A percentile compares a stretch with the other conserved stretches of the same genome.
These are phyloP conservation scores for Alexandromys fortis DNA, from an alignment of 2,113 vertebrate species.

Conservation along the genomic window DNA sequence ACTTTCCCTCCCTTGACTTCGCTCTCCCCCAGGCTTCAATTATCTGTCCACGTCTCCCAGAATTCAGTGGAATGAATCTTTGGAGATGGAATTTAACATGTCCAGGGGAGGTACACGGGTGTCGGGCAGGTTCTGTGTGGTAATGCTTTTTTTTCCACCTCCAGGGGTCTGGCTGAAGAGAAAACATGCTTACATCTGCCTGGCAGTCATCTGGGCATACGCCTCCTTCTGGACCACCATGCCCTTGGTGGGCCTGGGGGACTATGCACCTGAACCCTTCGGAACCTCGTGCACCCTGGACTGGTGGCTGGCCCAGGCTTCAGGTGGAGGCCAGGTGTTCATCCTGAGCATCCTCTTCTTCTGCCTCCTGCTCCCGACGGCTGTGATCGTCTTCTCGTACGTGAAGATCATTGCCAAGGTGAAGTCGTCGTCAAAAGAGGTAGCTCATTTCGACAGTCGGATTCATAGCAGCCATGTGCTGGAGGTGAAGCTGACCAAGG, in stretches of 20 bases:
- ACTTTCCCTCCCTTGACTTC: slow-evolving; percentile 35
- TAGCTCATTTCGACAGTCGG: slow-evolving; percentile 92
- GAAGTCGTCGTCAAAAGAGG: slow-evolving; percentile 93
- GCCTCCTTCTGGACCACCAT: slow-evolving; percentile 95
- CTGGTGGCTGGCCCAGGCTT: slow-evolving; percentile 96
- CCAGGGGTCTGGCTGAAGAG: slow-evolving; percentile 96
- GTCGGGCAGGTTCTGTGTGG: slow-evolving; percentile 61
- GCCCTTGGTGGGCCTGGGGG: slow-evolving; percentile 94
- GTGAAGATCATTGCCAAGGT: slow-evolving; percentile 96
- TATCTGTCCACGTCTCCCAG: slow-evolving; percentile 68
- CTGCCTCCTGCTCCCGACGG: slow-evolving; percentile 94
- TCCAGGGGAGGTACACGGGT: slow-evolving; percentile 72
- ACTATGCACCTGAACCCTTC: slow-evolving; percentile 95
- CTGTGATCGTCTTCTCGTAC: slow-evolving; percentile 94
- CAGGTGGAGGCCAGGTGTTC: slow-evolving; percentile 92
- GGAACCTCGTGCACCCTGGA: slow-evolving; percentile 97
- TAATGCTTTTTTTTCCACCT: slow-evolving; percentile 70
- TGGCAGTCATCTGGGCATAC: slow-evolving; percentile 92
- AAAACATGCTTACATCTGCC: slow-evolving; percentile 91
- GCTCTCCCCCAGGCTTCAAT: slow-evolving; percentile 62
- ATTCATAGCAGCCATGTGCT: slow-evolving; percentile 91
- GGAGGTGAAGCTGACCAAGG: slow-evolving; percentile 98
- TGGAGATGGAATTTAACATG: slow-evolving; percentile 75
- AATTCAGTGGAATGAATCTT: slow-evolving; percentile 73
- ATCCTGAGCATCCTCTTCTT: slow-evolving; percentile 95